Percentiles rank a stretch among this genome's conserved stretches.
Conservation (phyloP, 2,113 vertebrate genomes). For the Bubalus kerabau region DNA sequence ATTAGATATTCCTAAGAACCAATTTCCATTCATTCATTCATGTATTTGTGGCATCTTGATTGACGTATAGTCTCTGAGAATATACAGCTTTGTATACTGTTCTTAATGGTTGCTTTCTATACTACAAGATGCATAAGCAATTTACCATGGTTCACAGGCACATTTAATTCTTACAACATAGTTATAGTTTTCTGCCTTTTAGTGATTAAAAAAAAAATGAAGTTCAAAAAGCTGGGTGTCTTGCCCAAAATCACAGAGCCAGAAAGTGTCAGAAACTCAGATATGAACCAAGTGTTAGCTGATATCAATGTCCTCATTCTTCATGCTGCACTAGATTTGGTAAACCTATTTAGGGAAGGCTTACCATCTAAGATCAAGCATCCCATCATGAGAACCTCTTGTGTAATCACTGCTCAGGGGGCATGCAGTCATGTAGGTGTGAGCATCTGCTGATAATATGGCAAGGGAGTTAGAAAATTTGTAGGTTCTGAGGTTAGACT, state of each 20-base stretch:
- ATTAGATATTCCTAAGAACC: background rate
- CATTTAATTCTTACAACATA: background rate
- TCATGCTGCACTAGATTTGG: background rate
- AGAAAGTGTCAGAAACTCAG: background rate
- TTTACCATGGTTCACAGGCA: background rate
- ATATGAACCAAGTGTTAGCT: background rate
- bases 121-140: background rate
- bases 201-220: background rate
- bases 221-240: background rate
- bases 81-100: background rate
- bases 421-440: background rate
- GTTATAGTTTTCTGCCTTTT: background rate
- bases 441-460: background rate
- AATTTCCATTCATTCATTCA: conserved; percentile 14
- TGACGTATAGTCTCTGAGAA: background rate
- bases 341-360: background rate
- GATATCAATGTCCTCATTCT: background rate
- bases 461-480: background rate
- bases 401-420: no score
- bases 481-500: background rate
- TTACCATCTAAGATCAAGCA: no score
- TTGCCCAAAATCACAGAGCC: background rate
- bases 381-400: background rate
- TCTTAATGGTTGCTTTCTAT: background rate
- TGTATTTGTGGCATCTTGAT: background rate